phyloP scores from a whole-genome alignment of 2,797 vertebrate genomes.

The Hozukius guyotensis region DNA sequence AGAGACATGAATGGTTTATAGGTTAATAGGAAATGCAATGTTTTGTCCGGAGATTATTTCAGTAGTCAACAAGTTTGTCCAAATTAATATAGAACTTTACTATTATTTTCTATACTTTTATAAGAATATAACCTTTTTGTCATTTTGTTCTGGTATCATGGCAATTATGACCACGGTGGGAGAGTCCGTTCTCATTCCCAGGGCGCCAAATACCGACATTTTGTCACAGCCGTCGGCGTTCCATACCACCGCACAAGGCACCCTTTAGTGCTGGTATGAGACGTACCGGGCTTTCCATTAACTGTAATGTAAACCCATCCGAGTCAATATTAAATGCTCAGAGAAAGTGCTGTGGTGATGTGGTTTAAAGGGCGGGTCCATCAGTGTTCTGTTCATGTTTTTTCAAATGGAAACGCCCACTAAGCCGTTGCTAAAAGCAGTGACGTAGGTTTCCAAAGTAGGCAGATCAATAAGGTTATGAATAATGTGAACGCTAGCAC shows the following conservation, averaged over 20 bases:
- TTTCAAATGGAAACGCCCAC: too few species aligned
- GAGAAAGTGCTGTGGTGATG: background rate
- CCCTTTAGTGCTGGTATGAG: background rate
- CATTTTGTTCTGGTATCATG: constrained; percentile 12
- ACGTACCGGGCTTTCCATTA: background rate
- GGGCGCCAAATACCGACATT: accelerated
- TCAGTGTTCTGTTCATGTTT: too few species aligned
- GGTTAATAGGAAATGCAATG: constrained; percentile 42
- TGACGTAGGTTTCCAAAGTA: too few species aligned
- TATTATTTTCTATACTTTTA: background rate
- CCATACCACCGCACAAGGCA: background rate
- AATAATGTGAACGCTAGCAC: too few species aligned
- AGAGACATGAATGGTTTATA: constrained; percentile 32
- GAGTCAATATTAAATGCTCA: background rate
- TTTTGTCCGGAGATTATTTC: constrained; percentile 18
- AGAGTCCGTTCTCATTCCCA: background rate
- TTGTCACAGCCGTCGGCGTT: background rate
- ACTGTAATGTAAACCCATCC: background rate
- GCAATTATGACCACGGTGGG: constrained; percentile 34
- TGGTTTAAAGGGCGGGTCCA: background rate
- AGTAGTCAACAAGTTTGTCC: constrained; percentile 21
- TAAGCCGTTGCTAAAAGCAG: too few species aligned
- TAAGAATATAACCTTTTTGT: background rate
- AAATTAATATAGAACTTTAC: constrained; percentile 10
- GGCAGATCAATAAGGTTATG: too few species aligned